These are phyloP conservation scores for Onthophagus sagittarius DNA, from an alignment of 2,888 invertebrate genomes.

Conservation along the genomic window DNA sequence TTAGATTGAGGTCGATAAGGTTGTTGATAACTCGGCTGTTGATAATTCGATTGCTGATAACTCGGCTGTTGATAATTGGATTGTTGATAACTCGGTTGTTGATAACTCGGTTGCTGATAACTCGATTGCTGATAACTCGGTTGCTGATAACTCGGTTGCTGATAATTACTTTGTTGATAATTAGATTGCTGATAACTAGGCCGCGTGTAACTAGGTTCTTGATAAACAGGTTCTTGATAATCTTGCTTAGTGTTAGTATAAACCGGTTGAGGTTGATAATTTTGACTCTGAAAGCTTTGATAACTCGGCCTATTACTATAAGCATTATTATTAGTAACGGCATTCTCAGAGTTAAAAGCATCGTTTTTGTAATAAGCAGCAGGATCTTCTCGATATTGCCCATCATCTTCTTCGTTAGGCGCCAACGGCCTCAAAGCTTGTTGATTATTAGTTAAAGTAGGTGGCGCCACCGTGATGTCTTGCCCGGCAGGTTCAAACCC, in stretches of 20 bases:
- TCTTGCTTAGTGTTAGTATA: conserved; percentile 27
- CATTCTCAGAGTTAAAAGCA: conserved; percentile 40
- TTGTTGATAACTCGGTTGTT: conserved; percentile 30
- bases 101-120: conserved; percentile 30
- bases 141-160: conserved; percentile 31
- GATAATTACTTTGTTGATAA: conserved; percentile 29
- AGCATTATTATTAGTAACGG: conserved; percentile 28
- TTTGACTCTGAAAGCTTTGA: conserved; percentile 6
- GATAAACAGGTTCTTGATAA: conserved; percentile 33
- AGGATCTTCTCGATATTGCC: conserved; percentile 82
- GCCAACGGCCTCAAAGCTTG: conserved; percentile 36
- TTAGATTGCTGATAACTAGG: conserved; percentile 28
- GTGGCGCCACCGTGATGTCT: conserved; percentile 79
- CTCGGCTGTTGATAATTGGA: conserved; percentile 32
- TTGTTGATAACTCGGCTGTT: conserved; percentile 38
- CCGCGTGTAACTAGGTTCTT: conserved; percentile 27
- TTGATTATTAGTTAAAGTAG: conserved; percentile 59
- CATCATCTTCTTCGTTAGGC: conserved; percentile 74
- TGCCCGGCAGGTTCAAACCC: conserved; percentile 79
- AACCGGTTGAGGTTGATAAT: conserved; percentile 17
- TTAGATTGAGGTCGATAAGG: conserved; percentile 43
- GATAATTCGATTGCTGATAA: conserved; percentile 32
- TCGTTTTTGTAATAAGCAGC: conserved; percentile 72
- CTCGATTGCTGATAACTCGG: conserved; percentile 27
- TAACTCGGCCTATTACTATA: conserved; percentile 19